Evolutionary conservation across 2,113 vertebrate genomes (phyloP).

Genomic region (Sterrhoptilus dennistouni): DNA sequence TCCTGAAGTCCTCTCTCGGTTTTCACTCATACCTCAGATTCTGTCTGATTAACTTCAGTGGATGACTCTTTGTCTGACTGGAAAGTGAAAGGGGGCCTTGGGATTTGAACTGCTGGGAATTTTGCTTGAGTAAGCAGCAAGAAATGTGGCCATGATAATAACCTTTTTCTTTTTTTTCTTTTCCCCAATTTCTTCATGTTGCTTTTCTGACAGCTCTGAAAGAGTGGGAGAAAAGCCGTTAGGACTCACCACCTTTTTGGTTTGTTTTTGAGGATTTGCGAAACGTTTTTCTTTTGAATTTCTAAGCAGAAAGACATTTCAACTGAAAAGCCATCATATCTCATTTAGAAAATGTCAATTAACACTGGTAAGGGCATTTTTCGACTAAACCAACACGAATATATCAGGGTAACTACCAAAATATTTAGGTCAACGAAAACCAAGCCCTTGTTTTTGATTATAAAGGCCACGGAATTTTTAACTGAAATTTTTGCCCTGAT

Average conservation of each 20-base stretch:
- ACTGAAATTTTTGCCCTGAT: not conserved
- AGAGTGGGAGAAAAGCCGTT: conserved; percentile 8
- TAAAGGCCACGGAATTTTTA: not conserved
- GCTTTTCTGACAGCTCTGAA: conserved; percentile 45
- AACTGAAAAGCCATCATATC: not conserved
- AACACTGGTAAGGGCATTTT: not conserved
- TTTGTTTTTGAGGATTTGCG: conserved; percentile 12
- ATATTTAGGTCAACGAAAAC: not conserved
- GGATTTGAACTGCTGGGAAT: conserved; percentile 33
- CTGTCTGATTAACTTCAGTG: conserved; percentile 32
- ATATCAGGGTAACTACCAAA: not conserved
- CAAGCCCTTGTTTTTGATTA: not conserved
- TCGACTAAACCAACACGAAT: not conserved
- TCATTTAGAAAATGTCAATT: conserved; percentile 32
- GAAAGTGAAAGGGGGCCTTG: conserved; percentile 13
- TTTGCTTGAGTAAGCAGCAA: conserved; percentile 40
- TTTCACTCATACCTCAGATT: not conserved
- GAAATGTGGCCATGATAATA: conserved; percentile 12
- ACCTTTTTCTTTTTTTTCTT: not conserved
- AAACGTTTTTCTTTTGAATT: conserved; percentile 21
- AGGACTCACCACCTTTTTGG: not conserved
- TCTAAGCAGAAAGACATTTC: not conserved
- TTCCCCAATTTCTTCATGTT: not conserved
- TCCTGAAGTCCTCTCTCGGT: conserved; percentile 33
- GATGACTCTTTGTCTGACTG: conserved; percentile 10